These are phyloP conservation scores for Anthonomus grandis DNA, from an alignment of 1,140 invertebrate species.

Conservation along the genomic window DNA sequence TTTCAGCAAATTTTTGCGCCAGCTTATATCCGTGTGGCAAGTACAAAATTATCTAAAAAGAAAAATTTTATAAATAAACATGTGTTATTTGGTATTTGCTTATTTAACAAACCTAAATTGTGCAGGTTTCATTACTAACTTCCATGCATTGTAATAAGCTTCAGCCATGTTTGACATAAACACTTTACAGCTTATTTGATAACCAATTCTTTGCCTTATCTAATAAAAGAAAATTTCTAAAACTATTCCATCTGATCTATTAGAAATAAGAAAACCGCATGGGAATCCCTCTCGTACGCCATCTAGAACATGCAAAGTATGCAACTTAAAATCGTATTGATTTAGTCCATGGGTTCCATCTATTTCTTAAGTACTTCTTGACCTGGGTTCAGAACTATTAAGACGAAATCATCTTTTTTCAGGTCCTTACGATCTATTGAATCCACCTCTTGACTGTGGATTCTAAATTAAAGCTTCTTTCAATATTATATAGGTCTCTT, in stretches of 20 bases:
- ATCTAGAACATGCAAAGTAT: slow-evolving; percentile 16
- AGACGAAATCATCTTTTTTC: not conserved
- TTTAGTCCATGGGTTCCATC: slow-evolving; percentile 23
- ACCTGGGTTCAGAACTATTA: slow-evolving; percentile 8
- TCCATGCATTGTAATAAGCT: slow-evolving; percentile 21
- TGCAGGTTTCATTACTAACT: not conserved
- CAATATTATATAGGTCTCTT: slow-evolving; percentile 17
- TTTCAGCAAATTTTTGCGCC: slow-evolving; percentile 10
- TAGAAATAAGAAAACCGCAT: slow-evolving; percentile 12
- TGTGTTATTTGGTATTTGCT: no score
- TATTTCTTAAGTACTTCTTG: slow-evolving; percentile 10
- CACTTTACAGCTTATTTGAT: not conserved
- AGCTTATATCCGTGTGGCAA: slow-evolving; percentile 9
- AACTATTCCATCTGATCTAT: slow-evolving; percentile 4
- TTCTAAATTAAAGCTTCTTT: slow-evolving; percentile 2
- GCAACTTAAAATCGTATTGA: slow-evolving; percentile 13
- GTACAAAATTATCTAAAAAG: slow-evolving; percentile 7
- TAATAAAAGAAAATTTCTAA: not conserved
- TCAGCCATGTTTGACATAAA: slow-evolving; percentile 14
- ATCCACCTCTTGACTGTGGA: not conserved
- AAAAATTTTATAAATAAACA: no score
- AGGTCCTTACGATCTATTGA: not conserved
- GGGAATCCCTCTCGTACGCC: slow-evolving; percentile 14
- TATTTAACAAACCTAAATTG: no score
- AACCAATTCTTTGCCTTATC: not conserved